Base-by-base conservation (phyloP, 64 coral and sea anemone species). In the Actinia equina region DNA sequence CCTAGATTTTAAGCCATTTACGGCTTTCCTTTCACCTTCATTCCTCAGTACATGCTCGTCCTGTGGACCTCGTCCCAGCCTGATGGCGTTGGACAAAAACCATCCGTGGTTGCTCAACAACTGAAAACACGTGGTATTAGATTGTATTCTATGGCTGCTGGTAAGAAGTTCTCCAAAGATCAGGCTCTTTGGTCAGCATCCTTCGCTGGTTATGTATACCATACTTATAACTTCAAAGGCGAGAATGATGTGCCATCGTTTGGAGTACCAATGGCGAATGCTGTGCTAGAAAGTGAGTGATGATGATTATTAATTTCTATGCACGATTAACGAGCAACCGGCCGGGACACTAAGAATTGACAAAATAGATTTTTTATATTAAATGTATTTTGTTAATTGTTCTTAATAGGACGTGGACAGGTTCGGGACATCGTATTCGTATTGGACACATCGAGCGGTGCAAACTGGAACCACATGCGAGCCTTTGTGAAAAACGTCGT, bases 381-480 rank as follows among this genome's bases (percentile, higher is more conserved):
- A 49, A 49, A 49, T 49, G 2, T 49, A 2, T 49, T 49, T 56
- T 15, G 2, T 1, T 56, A 10, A 13, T 56, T 4, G 1, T 56
- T 56, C 13, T 4, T 11, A 4, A 56, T 56, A 56, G 54, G 54
- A 56, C 69, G 69, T 74, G 69, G 69, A 74, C 69, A 74, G 13
- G 69, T 52, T 63, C 83, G 83, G 14, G 94, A 96, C 56, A 51
- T 96, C 17, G 91, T 89, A 26, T 81, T 96, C 44, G 25, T 96
- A 13, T 17, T 93, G 7, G 94, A 96, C 77, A 87, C 91, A 25
- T 93, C 91, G 25, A 90, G 86, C 77, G 43, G 79, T 11, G 46
- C 20, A 61, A 92, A 96, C 56, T 96, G 94, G 94, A 84, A 65
- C 16, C 77, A 79, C 30, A 67, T n/a, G n/a, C n/a, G n/a, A n/a